Percentiles rank a stretch among this genome's conserved stretches.
Conservation (phyloP, 1,140 invertebrate genomes). For the Maniola jurtina region DNA sequence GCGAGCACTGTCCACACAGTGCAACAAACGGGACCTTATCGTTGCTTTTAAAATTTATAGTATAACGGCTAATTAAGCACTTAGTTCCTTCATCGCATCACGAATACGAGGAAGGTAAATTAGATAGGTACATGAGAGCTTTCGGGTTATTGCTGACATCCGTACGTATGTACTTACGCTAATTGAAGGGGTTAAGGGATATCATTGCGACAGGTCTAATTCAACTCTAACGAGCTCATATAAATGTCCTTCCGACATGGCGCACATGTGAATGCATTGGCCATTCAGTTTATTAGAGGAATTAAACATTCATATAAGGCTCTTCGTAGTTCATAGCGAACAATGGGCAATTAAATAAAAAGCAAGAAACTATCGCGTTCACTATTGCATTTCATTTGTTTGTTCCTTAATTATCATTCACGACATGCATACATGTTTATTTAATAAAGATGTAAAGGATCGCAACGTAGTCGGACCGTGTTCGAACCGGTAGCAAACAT, state of each 20-base stretch:
- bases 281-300: constrained; percentile 14
- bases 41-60: constrained; percentile 73
- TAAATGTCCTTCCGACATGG: constrained; percentile 24
- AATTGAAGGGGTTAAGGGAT: constrained; percentile 59
- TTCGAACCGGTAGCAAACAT: constrained; percentile 17
- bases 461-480: constrained; percentile 11
- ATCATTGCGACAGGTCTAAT: constrained; percentile 48
- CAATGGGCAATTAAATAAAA: constrained; percentile 23
- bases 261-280: constrained; percentile 9
- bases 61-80: constrained; percentile 34
- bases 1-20: constrained; percentile 49
- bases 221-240: constrained; percentile 54
- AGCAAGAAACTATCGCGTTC: constrained; percentile 18
- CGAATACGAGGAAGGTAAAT: constrained; percentile 39
- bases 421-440: constrained; percentile 21
- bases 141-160: constrained; percentile 52
- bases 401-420: constrained; percentile 25
- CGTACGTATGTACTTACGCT: constrained; percentile 45
- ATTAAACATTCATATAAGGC: constrained; percentile 16
- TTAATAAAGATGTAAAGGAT: constrained; percentile 22
- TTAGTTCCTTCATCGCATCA: constrained; percentile 57
- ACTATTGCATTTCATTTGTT: constrained; percentile 22
- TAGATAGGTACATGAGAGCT: constrained; percentile 42
- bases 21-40: constrained; percentile 68
- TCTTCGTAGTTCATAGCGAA: constrained; percentile 13